Evolutionary conservation across 1,140 invertebrate species (phyloP), one percentile per base, ranked within the genome.

Genomic region (Mya arenaria): DNA sequence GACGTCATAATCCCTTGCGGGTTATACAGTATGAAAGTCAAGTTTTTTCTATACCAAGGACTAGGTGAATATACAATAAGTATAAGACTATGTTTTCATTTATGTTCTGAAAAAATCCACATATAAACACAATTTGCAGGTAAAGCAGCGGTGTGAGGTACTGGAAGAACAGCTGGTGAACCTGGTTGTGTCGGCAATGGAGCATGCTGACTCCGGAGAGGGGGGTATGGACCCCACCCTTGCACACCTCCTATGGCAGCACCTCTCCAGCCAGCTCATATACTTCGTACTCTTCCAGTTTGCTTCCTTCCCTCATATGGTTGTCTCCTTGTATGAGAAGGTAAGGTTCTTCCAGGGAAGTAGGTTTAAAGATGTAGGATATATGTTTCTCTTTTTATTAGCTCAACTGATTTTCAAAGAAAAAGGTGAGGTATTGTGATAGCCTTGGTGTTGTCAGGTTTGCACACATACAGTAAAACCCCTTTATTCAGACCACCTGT

Each of bases 211-310:
- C 87, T 86, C 89, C 83, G 90, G 92, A 72, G 94, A 95, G 30
- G 75, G 78, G n/a, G 78, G 84, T 65, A 95, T 95, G 77, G 95
- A 95, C 87, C 94, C 95, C 34, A 94, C 95, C 36, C 85, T 90
- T 32, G 96, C 95, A 88, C 96, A 97, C 90, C 97, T 96, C 94
- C 94, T 97, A 19, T 99, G 97, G 97, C 94, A 98, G 60, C 97
- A 99, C 93, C 93, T 99, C 0, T 98, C 98, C 1, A 98, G 97
- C 19, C 97, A 99, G 92, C 94, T 99, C 0, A 99, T 99, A 78
- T 99, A 98, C 93, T 98, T 99, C 93, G 97, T 99, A 34, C 94
- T 99, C 0, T 98, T 98, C 89, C 97, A 98, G 91, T 98, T 98
- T 92, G 97, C 97, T 0, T 96, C 95, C 85, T 99, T 99, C 91